Evolutionary conservation across 2,797 vertebrate species (phyloP), one percentile per base, ranked within the genome.

Genomic region (Channa striata): DNA sequence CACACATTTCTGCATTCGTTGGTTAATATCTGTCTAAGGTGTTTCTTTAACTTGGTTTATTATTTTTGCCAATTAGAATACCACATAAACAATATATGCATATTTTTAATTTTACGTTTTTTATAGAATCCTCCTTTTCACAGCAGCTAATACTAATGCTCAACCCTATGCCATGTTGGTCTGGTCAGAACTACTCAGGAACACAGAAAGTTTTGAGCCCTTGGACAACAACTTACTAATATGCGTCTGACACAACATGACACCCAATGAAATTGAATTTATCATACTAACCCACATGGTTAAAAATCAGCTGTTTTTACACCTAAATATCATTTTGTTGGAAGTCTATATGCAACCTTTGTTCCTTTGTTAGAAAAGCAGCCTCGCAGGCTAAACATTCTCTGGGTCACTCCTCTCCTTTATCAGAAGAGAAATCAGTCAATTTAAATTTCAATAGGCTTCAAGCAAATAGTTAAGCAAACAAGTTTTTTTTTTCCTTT

Each of bases 351-450:
- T 17, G 16, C 4, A 13, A 72, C 70, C 52, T 39, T 73, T 62
- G 50, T 23, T 58, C 57, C 58, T 1, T 33, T 39, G 50, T 49
- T 54, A 57, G 12, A 77, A 58, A 62, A 78, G 25, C 25, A 30
- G 25, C 25, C 25, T 30, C 4, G 25, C 25, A 30, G 25, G 25
- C 25, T 30, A 4, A 4, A 34, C n/a, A 66, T 50, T 70, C 10
- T 54, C 42, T 54, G 40, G 20, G 13, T 59, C 39, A 36, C 42
- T 47, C 46, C 4, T 30, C 8, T 51, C 25, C 47, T 11, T 11
- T 44, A 13, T 61, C 11, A 53, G 37, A 68, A 46, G 48, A 50
- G 6, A 59, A 51, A 11, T 64, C 5, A n/a, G 37, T 49, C 2
- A 8, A 11, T 48, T 65, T 46, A 6, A 37, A 72, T 65, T 61